phyloP scores from a whole-genome alignment of 2,888 invertebrate species.

The Isoperla grammatica region DNA sequence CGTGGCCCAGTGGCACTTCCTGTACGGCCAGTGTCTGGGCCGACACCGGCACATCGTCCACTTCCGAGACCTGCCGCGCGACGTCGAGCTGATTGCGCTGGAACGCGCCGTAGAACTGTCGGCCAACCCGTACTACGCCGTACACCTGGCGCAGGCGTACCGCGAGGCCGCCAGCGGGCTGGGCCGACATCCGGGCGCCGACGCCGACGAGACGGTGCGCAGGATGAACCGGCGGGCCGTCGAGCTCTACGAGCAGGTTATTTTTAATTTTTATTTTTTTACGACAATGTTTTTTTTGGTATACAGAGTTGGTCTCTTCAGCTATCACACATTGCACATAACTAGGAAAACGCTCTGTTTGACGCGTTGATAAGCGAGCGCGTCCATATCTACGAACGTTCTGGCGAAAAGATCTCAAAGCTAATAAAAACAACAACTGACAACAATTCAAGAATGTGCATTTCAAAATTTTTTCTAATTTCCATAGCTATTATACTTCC shows the following conservation, averaged over 20 bases:
- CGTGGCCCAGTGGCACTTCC: slow-evolving; percentile 10
- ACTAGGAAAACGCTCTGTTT: too few species aligned
- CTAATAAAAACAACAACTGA: too few species aligned
- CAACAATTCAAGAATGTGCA: too few species aligned
- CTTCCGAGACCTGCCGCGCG: background rate
- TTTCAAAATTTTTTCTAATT: too few species aligned
- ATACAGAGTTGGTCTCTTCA: too few species aligned
- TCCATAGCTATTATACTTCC: too few species aligned
- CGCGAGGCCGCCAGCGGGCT: slow-evolving; percentile 1
- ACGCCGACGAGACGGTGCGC: background rate
- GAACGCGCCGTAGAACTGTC: slow-evolving; percentile 4
- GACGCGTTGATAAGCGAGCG: too few species aligned
- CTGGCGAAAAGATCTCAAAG: too few species aligned
- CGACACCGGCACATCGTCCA: background rate
- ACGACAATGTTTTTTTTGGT: too few species aligned
- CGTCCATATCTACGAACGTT: too few species aligned
- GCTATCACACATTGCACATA: too few species aligned
- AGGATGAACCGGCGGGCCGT: background rate
- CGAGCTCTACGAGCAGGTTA: slow-evolving; percentile 4
- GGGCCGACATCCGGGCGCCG: background rate
- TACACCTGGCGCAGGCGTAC: slow-evolving; percentile 10
- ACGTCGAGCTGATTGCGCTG: background rate
- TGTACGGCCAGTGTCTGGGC: slow-evolving; percentile 12
- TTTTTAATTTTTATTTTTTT: too few species aligned
- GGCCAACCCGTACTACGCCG: background rate